A percentile compares a stretch with the other conserved stretches of the same genome.
Evolutionary conservation across 2,797 vertebrate species (phyloP).

Genomic region (Parauchenoglanis punctatus): DNA sequence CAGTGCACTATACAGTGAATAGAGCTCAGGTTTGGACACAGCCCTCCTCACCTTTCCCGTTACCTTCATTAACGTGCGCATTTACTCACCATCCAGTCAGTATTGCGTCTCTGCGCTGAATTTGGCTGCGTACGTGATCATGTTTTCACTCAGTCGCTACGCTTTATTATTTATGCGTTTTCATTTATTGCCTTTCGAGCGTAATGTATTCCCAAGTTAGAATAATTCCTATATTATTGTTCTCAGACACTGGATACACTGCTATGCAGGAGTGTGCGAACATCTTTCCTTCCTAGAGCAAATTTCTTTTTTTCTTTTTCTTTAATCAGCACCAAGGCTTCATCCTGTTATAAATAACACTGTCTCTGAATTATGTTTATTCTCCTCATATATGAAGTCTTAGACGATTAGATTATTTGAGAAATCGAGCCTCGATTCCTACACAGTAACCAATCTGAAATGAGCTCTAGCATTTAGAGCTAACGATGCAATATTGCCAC

Average conservation of each 20-base stretch:
- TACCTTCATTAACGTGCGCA: background rate
- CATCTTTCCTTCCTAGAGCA: background rate
- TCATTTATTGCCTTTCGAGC: background rate
- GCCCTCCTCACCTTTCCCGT: background rate
- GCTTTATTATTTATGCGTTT: constrained; percentile 7
- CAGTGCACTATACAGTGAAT: background rate
- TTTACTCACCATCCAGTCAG: background rate
- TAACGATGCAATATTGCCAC: background rate
- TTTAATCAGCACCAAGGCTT: background rate
- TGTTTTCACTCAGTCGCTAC: background rate
- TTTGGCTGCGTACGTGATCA: too few relatives aligned
- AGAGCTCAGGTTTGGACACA: background rate
- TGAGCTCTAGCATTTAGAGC: background rate
- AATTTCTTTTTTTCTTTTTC: background rate
- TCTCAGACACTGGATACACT: background rate
- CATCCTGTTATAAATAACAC: background rate
- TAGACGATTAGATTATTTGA: background rate
- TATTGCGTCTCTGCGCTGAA: background rate
- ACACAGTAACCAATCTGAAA: background rate
- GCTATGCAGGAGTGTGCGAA: background rate
- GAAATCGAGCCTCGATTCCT: background rate
- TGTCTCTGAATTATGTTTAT: background rate
- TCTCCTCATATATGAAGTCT: background rate
- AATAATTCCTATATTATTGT: background rate
- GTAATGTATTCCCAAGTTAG: background rate